Percentiles rank a stretch among this genome's conserved stretches.
phyloP scores from a whole-genome alignment of 2,888 invertebrate genomes.

The Melinopterus prodromus region DNA sequence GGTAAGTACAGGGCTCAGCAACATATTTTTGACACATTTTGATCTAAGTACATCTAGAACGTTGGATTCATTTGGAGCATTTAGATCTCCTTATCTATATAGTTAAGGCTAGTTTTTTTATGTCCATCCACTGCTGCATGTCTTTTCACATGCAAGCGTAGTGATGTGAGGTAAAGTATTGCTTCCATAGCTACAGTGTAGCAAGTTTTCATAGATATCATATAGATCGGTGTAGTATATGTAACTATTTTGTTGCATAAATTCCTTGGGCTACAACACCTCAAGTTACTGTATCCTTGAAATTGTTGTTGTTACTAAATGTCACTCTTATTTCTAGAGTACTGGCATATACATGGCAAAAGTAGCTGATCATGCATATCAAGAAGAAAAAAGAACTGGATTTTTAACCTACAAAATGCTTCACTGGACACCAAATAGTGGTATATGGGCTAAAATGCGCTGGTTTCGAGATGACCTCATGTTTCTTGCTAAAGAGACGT shows the following conservation, averaged over 20 bases:
- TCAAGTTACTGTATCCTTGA: no score
- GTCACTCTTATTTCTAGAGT: background rate
- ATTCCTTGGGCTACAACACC: no score
- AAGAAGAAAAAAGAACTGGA: constrained; percentile 7
- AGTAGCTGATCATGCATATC: constrained; percentile 4
- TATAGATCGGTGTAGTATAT: background rate
- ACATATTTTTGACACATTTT: background rate
- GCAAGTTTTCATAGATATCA: background rate
- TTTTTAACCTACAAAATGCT: constrained; percentile 12
- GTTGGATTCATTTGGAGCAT: no score
- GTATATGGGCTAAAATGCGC: background rate
- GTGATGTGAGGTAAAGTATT: no score
- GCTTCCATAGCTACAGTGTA: no score
- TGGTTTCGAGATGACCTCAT: background rate
- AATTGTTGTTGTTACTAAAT: background rate
- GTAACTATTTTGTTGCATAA: background rate
- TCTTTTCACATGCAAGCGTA: no score
- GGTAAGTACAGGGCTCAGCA: background rate
- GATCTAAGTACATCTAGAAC: no score
- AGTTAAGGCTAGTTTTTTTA: no score
- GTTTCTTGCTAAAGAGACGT: constrained; percentile 18
- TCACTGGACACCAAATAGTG: constrained; percentile 6
- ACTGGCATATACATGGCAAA: background rate
- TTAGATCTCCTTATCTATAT: no score
- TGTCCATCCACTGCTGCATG: no score